A percentile compares a stretch with the other conserved stretches of the same genome.
Conservation (phyloP, 2,797 vertebrate species). For the Hippopotamyrus pictus region DNA sequence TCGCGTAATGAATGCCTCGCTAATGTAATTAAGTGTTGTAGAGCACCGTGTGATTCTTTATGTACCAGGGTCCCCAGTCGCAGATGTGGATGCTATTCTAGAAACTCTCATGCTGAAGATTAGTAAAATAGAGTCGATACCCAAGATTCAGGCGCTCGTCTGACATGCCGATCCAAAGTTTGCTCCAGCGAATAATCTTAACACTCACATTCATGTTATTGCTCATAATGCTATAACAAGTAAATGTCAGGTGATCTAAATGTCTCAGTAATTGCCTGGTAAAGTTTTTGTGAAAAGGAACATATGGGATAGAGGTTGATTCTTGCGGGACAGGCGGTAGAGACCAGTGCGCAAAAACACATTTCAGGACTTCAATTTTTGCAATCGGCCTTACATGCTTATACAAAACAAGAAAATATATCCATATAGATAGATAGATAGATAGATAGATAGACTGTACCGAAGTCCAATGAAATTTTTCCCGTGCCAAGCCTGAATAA, state of each 20-base stretch:
- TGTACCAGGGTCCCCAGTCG: neutral
- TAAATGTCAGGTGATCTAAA: neutral
- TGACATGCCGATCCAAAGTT: neutral
- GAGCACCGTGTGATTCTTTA: neutral
- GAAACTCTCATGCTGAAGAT: neutral
- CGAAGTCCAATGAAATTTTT: too few species aligned
- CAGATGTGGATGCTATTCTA: neutral
- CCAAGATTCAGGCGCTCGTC: neutral
- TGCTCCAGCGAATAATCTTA: neutral
- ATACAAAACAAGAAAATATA: neutral
- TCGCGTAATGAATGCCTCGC: neutral
- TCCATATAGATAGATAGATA: neutral
- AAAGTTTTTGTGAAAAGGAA: neutral
- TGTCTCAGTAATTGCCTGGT: neutral
- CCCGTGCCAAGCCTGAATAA: too few species aligned
- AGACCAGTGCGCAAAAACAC: neutral
- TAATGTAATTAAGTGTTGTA: neutral
- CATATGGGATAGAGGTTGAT: neutral
- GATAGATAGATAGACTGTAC: too few species aligned
- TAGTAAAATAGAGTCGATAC: neutral
- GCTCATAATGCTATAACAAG: neutral
- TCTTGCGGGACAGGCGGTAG: neutral
- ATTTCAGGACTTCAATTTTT: neutral
- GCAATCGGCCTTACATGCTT: neutral
- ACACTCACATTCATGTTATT: neutral